Percentiles rank a stretch among this genome's conserved stretches.
Conservation (phyloP, 2,797 vertebrate species). For the Enteromius fasciolatus region DNA sequence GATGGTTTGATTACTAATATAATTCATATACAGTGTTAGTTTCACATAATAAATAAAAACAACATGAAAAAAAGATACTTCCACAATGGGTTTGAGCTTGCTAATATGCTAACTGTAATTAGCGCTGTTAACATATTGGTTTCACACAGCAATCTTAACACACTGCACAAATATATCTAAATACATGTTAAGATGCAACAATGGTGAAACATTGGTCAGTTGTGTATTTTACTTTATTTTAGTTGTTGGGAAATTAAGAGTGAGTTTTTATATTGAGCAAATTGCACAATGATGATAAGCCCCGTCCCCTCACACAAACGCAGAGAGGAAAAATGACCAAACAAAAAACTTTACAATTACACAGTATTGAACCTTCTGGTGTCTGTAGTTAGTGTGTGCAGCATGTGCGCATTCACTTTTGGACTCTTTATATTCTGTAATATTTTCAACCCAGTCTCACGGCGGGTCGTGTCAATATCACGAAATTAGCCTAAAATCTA, state of each 20-base stretch:
- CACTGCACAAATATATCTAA: background rate
- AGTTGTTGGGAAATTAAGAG: background rate
- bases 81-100: background rate
- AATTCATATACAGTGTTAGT: background rate
- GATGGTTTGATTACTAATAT: background rate
- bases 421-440: background rate
- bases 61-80: background rate
- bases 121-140: background rate
- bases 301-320: background rate
- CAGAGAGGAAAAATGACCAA: background rate
- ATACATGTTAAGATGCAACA: background rate
- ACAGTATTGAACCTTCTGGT: background rate
- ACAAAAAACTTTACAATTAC: background rate
- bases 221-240: background rate
- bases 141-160: background rate
- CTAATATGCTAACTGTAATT: background rate
- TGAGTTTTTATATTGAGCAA: background rate
- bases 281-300: background rate
- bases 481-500: no score
- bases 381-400: background rate
- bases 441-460: no score
- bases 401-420: background rate
- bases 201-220: background rate
- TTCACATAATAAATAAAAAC: background rate
- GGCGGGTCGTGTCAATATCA: no score